Evolutionary conservation across 1,140 invertebrate genomes (phyloP), one percentile per base, ranked within the genome.

Genomic region (Arion vulgaris): DNA sequence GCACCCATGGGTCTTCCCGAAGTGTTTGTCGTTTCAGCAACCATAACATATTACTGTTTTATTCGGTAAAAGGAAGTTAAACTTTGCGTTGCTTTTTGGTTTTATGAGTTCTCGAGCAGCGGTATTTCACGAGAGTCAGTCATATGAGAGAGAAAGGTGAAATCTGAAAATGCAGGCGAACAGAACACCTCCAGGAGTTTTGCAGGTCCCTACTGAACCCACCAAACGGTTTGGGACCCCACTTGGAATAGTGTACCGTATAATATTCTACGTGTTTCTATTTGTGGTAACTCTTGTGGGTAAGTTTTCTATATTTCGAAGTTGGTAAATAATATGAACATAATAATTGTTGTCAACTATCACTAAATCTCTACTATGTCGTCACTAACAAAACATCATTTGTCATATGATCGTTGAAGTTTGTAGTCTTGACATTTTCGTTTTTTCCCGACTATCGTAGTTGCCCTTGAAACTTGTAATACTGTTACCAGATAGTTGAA

Each of bases 171-270:
- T 85, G 84, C 80, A 81, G 51, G 69, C 80, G 2, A 81, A 45
- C 49, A 34, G 80, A 62, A 69, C 71, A 38, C 80, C 69, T 19
- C 80, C 68, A 34, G 83, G 83, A 23, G 73, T 84, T 66, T 38
- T 82, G 36, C 72, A 75, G 7, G 81, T 85, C 32, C 66, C 75
- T 9, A 82, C 81, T n/a, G 81, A 85, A 34, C 84, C 84, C 7
- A 85, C 84, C 1, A 85, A 85, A 68, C 49, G 51, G 39, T 78
- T 62, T 45, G 81, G 81, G 17, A 74, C 71, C 17, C 72, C 84
- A 34, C 0, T 85, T 34, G 69, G 32, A 53, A 62, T 76, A 28
- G 68, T 82, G 53, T 85, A 85, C 34, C 53, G 69, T n/a, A 76
- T 74, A 23, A 45, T 85, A n/a, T 62, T 80, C 45, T 74, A 68